Evolutionary conservation across 2,888 invertebrate genomes (phyloP).

Genomic region (Oxycera nigricornis): DNA sequence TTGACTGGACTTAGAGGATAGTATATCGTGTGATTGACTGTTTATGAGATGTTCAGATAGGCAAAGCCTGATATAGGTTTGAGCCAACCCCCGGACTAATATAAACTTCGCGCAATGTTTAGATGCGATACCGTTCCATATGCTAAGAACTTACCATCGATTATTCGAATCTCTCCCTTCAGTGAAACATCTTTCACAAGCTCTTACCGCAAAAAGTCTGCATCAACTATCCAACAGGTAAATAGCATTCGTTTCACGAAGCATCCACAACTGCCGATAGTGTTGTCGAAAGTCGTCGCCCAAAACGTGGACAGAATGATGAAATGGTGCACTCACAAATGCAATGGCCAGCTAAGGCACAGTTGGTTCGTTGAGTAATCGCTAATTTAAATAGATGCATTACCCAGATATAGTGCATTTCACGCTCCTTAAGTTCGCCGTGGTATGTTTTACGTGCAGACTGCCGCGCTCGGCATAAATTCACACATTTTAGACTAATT

Average conservation of each 20-base stretch:
- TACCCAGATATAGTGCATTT: conserved; percentile 13
- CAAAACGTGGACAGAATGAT: conserved; percentile 25
- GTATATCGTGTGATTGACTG: too few relatives aligned
- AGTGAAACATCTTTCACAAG: too few relatives aligned
- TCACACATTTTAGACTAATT: conserved; percentile 33
- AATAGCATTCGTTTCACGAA: background rate
- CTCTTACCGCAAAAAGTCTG: background rate
- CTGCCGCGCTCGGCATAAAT: background rate
- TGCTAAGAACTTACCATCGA: too few relatives aligned
- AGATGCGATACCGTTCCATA: too few relatives aligned
- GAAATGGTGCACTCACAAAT: conserved; percentile 15
- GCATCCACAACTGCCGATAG: conserved; percentile 25
- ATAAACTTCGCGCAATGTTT: too few relatives aligned
- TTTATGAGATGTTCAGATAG: too few relatives aligned
- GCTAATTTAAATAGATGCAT: conserved; percentile 29
- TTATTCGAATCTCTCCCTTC: too few relatives aligned
- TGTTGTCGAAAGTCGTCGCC: conserved; percentile 1
- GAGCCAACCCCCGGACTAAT: too few relatives aligned
- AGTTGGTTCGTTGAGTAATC: conserved; percentile 23
- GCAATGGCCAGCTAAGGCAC: background rate
- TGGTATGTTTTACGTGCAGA: background rate
- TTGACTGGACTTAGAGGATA: too few relatives aligned
- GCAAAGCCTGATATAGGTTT: too few relatives aligned
- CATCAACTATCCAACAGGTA: background rate
- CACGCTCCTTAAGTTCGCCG: background rate